Evolutionary conservation across 2,888 invertebrate species (phyloP).

Genomic region (Chymomyza caudatula): DNA sequence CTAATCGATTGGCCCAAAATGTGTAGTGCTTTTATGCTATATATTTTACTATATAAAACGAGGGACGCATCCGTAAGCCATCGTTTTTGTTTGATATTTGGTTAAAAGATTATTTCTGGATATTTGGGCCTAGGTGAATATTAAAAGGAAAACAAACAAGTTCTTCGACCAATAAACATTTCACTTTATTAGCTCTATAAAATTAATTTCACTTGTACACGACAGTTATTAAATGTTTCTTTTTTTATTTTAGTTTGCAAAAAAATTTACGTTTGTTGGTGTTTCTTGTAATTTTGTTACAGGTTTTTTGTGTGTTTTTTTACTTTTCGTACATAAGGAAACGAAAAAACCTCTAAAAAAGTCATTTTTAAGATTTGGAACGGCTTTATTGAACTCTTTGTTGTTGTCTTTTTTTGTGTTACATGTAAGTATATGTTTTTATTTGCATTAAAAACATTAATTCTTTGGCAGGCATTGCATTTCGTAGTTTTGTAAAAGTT

Average conservation of each 20-base stretch:
- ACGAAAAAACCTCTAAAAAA: constrained; percentile 64
- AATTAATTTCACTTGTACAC: constrained; percentile 43
- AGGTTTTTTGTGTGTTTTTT: constrained; percentile 21
- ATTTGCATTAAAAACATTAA: constrained; percentile 59
- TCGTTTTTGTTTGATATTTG: too few species aligned
- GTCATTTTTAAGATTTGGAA: constrained; percentile 47
- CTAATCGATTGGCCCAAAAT: too few species aligned
- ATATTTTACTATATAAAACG: too few species aligned
- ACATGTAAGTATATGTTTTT: constrained; percentile 51
- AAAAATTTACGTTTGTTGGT: constrained; percentile 46
- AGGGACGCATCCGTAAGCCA: too few species aligned
- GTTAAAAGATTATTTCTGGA: too few species aligned
- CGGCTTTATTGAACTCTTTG: constrained; percentile 61
- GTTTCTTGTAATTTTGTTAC: constrained; percentile 36
- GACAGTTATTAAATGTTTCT: constrained; percentile 42
- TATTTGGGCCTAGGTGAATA: too few species aligned
- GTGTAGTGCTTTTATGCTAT: too few species aligned
- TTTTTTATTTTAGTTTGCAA: constrained; percentile 41
- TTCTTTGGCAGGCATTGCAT: constrained; percentile 76
- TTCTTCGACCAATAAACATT: constrained; percentile 54
- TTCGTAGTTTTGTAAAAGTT: constrained; percentile 74
- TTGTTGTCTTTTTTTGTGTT: constrained; percentile 55
- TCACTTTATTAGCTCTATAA: constrained; percentile 60
- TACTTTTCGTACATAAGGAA: constrained; percentile 56
- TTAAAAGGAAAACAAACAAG: background rate